Evolutionary conservation across 2,888 invertebrate genomes (phyloP).

Genomic region (Drosophila meridionalis): DNA sequence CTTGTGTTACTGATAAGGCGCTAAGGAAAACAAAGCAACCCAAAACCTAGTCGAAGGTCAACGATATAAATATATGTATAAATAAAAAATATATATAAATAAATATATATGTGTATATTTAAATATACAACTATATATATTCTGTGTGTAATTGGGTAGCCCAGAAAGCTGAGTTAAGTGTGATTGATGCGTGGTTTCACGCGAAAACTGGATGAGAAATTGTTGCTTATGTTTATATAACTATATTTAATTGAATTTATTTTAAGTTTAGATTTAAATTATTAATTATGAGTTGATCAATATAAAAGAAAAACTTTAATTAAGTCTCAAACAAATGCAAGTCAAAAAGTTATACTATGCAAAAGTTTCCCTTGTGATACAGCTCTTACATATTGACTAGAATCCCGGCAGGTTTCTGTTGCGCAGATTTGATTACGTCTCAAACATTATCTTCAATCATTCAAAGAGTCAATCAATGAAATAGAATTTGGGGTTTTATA

Average conservation of each 20-base stretch:
- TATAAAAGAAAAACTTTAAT: background rate
- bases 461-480: background rate
- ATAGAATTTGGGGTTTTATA: background rate
- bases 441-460: background rate
- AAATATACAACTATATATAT: background rate
- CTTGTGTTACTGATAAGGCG: conserved; percentile 14
- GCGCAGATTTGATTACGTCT: too few relatives aligned
- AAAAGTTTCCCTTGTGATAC: background rate
- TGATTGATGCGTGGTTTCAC: background rate
- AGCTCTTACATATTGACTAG: background rate
- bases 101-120: background rate
- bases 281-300: background rate
- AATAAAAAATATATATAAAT: background rate
- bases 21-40: background rate
- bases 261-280: background rate
- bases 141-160: background rate
- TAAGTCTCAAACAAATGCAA: background rate
- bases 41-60: conserved; percentile 29
- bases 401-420: too few relatives aligned
- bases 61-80: conserved; percentile 3
- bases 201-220: background rate
- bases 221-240: background rate
- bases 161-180: background rate
- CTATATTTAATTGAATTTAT: background rate
- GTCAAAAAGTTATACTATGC: background rate